phyloP scores from a whole-genome alignment of 2,888 invertebrate genomes.

The Myopa tessellatipennis region DNA sequence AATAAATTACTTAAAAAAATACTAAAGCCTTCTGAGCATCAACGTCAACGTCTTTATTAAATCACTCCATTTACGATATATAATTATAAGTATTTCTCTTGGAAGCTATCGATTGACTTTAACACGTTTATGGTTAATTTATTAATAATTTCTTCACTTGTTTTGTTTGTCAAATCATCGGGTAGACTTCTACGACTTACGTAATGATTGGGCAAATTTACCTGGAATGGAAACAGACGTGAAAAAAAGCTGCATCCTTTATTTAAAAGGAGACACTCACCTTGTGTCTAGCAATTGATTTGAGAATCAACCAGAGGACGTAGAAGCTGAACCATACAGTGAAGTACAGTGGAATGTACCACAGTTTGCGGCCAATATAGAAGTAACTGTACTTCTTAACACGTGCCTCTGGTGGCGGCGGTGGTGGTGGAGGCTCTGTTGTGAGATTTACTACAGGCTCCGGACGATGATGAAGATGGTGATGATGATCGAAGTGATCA shows the following conservation, averaged over 20 bases:
- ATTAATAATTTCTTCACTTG: conserved; percentile 60
- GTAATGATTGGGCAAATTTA: conserved; percentile 67
- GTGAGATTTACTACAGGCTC: conserved; percentile 54
- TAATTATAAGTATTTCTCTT: conserved; percentile 55
- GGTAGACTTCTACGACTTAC: conserved; percentile 58
- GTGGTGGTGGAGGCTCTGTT: conserved; percentile 60
- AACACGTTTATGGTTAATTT: conserved; percentile 63
- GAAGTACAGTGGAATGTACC: conserved; percentile 79
- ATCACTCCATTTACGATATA: neutral
- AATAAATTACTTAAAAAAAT: neutral
- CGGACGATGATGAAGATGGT: conserved; percentile 54
- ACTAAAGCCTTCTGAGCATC: neutral
- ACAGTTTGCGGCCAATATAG: conserved; percentile 76
- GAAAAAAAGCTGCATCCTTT: conserved; percentile 9
- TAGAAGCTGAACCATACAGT: conserved; percentile 74
- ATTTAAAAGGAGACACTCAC: conserved; percentile 57
- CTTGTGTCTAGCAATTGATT: conserved; percentile 77
- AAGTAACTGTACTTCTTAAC: conserved; percentile 76
- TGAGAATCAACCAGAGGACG: conserved; percentile 74
- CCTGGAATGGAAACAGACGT: conserved; percentile 50
- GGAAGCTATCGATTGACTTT: conserved; percentile 65
- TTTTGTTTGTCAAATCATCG: conserved; percentile 52
- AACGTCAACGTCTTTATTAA: neutral
- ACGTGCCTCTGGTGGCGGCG: conserved; percentile 65
- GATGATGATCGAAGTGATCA: conserved; percentile 55